Evolutionary conservation across 1,140 invertebrate species (phyloP).

Genomic region (Drosophila bocki): DNA sequence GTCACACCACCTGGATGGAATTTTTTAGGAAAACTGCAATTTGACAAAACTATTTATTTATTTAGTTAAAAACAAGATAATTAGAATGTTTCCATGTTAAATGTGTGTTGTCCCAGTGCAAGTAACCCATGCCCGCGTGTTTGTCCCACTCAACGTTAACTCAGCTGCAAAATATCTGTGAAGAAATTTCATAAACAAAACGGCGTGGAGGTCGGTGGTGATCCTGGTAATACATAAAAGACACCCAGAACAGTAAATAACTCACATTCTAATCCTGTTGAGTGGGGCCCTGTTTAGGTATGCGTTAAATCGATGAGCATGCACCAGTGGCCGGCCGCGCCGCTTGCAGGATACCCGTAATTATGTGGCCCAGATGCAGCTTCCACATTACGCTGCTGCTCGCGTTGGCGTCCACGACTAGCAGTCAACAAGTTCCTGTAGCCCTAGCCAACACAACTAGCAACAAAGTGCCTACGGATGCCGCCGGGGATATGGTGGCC

Average conservation of each 20-base stretch:
- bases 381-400: slow-evolving; percentile 40
- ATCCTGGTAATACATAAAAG: slow-evolving; percentile 22
- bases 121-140: neutral
- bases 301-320: slow-evolving; percentile 37
- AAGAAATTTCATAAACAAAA: slow-evolving; percentile 53
- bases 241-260: neutral
- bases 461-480: slow-evolving; percentile 76
- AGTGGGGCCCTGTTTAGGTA: neutral
- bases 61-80: slow-evolving; percentile 18
- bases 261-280: neutral
- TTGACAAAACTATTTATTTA: slow-evolving; percentile 25
- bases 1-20: slow-evolving; percentile 29
- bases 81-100: neutral
- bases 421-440: slow-evolving; percentile 62
- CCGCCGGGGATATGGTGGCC: slow-evolving; percentile 28
- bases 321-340: slow-evolving; percentile 37
- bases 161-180: slow-evolving; percentile 22
- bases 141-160: neutral
- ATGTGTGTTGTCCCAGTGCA: neutral
- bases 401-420: slow-evolving; percentile 28
- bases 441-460: slow-evolving; percentile 57
- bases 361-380: slow-evolving; percentile 40
- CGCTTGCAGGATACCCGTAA: slow-evolving; percentile 17
- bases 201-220: slow-evolving; percentile 27
- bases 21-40: slow-evolving; percentile 28